Base-by-base conservation (phyloP, 1,140 invertebrate genomes). In the Drosophila fuyamai region DNA sequence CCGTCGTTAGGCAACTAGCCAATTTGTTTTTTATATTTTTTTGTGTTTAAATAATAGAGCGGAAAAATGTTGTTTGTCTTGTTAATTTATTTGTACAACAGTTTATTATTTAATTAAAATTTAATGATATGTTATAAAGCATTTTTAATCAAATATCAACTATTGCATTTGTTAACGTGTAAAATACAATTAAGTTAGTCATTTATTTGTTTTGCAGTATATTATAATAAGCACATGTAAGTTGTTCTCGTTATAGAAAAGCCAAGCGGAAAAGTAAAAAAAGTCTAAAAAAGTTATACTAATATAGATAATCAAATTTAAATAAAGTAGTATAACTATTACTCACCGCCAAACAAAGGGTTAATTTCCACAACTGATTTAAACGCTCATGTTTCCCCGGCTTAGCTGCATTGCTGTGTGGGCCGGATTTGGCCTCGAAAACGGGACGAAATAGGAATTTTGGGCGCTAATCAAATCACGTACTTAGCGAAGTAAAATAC, bases 401-500 rank as follows among this genome's bases (percentile, higher is more conserved):
- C 47, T 65, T 29, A 18, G 32, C 65, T 65, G 58, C 8, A 10
- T 5, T 5, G 32, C 62, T 68, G 55, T 66, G 81, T 80, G 79
- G 76, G 72, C 63, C 46, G 29, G 50, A 50, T 38, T 66, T 38
- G 46, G 35, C 16, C 63, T 29, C 29, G 41, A 6, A 44, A 40
- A 41, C 36, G 44, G 57, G 50, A 43, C 66, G 62, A 61, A 59
- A 58, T 27, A 51, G 62, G 77, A 75, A 78, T 89, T 89, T 90
- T 44, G 14, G 62, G 74, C 85, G 78, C 84, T 89, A 89, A 89
- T 89, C 84, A 89, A 89, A 89, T 89, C 84, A 89, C 84, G 84
- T 89, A 89, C 84, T 89, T 89, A 89, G 81, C 85, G 77, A 89
- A 89, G 84, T 89, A 90, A 89, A 89, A 88, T 89, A 84, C 77